Percentiles rank a stretch among this genome's conserved stretches.
These are phyloP conservation scores for Atractosteus spatula DNA, from an alignment of 2,113 vertebrate species.

Conservation along the genomic window DNA sequence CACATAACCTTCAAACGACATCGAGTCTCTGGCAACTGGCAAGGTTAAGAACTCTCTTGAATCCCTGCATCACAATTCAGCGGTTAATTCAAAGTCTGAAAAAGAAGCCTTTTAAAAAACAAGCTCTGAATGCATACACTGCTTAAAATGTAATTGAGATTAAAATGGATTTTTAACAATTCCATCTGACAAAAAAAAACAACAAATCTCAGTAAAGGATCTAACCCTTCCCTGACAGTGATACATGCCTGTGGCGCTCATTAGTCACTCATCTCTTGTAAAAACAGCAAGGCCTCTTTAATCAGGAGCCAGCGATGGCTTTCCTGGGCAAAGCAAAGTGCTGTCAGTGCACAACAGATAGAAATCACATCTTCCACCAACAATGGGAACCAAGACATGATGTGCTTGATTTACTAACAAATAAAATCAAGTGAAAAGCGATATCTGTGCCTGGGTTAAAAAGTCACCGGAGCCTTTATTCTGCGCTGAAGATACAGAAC, in stretches of 20 bases:
- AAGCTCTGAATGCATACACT: too few relatives aligned
- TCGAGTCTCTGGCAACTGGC: too few relatives aligned
- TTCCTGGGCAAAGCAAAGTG: slow-evolving; percentile 48
- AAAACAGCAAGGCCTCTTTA: slow-evolving; percentile 51
- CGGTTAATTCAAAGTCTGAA: too few relatives aligned
- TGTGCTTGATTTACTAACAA: slow-evolving; percentile 63
- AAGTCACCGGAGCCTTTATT: slow-evolving; percentile 50
- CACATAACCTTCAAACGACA: too few relatives aligned
- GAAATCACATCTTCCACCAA: slow-evolving; percentile 59
- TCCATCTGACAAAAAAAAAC: too few relatives aligned
- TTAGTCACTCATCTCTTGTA: slow-evolving; percentile 59
- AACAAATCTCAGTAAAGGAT: too few relatives aligned
- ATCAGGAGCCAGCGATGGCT: slow-evolving; percentile 55
- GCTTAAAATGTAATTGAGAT: too few relatives aligned
- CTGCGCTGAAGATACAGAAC: slow-evolving; percentile 49
- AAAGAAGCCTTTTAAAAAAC: too few relatives aligned
- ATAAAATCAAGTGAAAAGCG: slow-evolving; percentile 58
- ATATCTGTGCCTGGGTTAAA: slow-evolving; percentile 47
- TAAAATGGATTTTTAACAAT: too few relatives aligned
- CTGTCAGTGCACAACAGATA: slow-evolving; percentile 52
- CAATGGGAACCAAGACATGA: slow-evolving; percentile 53
- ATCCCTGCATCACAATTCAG: too few relatives aligned
- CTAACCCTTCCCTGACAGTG: slow-evolving; percentile 46
- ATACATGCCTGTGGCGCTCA: slow-evolving; percentile 55
- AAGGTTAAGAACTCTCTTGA: too few relatives aligned